Base-by-base conservation (phyloP, 2,888 invertebrate genomes). In the Leucozona laternaria region DNA sequence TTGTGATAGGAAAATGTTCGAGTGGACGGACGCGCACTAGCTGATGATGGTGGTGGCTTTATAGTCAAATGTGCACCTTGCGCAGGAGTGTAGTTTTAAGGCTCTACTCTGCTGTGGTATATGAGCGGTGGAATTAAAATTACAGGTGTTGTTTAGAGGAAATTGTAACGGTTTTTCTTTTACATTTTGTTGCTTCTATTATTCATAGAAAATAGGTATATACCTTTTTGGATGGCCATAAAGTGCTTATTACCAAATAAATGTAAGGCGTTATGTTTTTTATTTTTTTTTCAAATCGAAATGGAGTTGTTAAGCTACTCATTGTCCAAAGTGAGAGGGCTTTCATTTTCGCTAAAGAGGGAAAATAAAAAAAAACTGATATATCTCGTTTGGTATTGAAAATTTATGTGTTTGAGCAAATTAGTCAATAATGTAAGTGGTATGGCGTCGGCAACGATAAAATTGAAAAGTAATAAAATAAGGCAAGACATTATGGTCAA, bases 101-200 rank as follows among this genome's bases (percentile, higher is more conserved):
- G 10, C 34, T 48, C 31, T 15, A 11, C 40, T 31, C 31, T 31
- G 43, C 28, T 58, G 80, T 85, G 76, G 68, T 28, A 58, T 70
- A 72, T 81, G 72, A 62, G 71, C 85, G 72, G 85, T 78, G 53
- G 73, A 81, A 78, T 86, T 45, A 62, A 82, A 86, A 86, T 86
- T 78, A 86, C 78, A 82, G 85, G 78, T 55, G 81, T 68, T 48
- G 81, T 72, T 70, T 60, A 73, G 66, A 40, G 68, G 62, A 40
- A 73, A 86, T 68, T 82, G 78, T 73, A 73, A 86, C 81, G 72
- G 77, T 62, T 40, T 79, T 79, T 79, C 28, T 55, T 45, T 70
- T 15, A 20, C 13, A 34, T 31, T 45, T 17, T 6, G n/a, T n/a
- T 28, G 11, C n/a, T 7, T 8, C 17, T 48, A 11, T 6, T 37